These are phyloP conservation scores for Agonopterix alstromeriana DNA, from an alignment of 2,888 invertebrate genomes.

Conservation along the genomic window DNA sequence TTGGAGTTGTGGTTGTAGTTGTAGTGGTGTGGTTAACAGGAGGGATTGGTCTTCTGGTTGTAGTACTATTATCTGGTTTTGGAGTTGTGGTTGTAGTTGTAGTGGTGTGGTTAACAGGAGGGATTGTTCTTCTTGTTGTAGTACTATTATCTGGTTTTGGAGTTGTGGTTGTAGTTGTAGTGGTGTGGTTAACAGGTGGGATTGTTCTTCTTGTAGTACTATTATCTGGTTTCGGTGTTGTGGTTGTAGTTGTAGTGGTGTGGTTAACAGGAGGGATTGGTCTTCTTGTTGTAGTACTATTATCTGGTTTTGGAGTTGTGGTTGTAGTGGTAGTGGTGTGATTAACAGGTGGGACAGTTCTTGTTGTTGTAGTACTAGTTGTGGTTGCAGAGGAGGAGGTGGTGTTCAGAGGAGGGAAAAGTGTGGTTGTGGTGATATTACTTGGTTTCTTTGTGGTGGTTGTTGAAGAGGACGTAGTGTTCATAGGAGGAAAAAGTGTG, in stretches of 20 bases:
- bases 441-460: neutral
- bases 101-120: neutral
- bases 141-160: neutral
- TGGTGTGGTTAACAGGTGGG: neutral
- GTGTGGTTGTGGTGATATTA: neutral
- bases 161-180: neutral
- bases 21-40: neutral
- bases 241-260: neutral
- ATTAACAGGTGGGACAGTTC: neutral
- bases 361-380: neutral
- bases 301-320: neutral
- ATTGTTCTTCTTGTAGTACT: neutral
- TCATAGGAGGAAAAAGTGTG: neutral
- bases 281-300: neutral
- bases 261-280: neutral
- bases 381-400: too few species aligned
- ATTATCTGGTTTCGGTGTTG: neutral
- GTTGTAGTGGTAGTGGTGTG: neutral
- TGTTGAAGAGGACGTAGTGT: neutral
- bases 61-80: neutral
- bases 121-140: neutral
- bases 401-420: too few species aligned
- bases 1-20: neutral
- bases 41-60: neutral
- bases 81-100: neutral